These are phyloP conservation scores for Panulirus ornatus DNA, from an alignment of 1,140 invertebrate genomes.

Conservation along the genomic window DNA sequence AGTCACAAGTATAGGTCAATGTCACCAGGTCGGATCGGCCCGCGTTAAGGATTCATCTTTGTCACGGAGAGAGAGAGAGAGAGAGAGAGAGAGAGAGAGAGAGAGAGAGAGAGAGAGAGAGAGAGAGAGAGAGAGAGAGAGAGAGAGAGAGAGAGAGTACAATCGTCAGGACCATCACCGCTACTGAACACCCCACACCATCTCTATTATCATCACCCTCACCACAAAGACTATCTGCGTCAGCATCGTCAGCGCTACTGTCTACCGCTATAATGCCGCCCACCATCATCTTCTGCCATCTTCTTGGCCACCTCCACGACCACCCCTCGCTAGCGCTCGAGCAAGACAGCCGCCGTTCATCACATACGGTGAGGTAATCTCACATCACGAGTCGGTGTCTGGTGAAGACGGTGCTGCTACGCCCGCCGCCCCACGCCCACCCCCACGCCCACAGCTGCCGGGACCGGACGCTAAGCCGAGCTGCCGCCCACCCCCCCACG, in stretches of 20 bases:
- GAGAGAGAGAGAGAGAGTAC: too few relatives aligned
- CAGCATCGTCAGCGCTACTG: not conserved
- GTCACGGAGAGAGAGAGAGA: too few relatives aligned
- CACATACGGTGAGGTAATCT: not conserved
- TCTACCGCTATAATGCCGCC: not conserved
- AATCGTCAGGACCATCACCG: too few relatives aligned
- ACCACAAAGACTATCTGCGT: not conserved
- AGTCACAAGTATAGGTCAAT: too few relatives aligned
- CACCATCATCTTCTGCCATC: not conserved
- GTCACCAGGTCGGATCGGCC: too few relatives aligned
- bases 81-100: too few relatives aligned
- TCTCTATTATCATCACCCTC: not conserved
- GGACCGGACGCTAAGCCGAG: slow-evolving; percentile 24
- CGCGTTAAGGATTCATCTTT: too few relatives aligned
- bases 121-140: too few relatives aligned
- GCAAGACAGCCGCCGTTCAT: not conserved
- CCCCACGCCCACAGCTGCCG: not conserved
- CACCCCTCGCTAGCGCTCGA: not conserved
- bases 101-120: too few relatives aligned
- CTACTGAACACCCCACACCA: not conserved
- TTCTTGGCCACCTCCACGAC: not conserved
- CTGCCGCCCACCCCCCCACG: slow-evolving; percentile 9
- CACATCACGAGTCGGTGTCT: not conserved
- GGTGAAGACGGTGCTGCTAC: not conserved
- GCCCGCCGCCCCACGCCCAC: not conserved